phyloP scores from a whole-genome alignment of 2,888 invertebrate species.

The Yponomeuta malinellus region DNA sequence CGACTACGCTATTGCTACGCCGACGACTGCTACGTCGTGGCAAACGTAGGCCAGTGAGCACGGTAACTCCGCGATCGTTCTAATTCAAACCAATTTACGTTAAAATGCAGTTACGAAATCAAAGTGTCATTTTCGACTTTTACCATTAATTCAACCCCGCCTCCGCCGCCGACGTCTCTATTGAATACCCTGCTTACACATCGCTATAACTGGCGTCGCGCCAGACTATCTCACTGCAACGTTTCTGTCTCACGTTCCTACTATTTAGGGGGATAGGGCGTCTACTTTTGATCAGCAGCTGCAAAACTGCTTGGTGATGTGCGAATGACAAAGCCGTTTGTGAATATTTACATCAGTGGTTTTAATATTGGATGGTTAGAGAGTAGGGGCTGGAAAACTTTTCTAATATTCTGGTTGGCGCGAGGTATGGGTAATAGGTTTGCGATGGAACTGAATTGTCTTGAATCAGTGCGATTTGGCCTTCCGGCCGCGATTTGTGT shows the following conservation, averaged over 20 bases:
- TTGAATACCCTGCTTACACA: slow-evolving; percentile 60
- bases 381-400: slow-evolving; percentile 63
- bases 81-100: too few species aligned
- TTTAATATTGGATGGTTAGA: slow-evolving; percentile 18
- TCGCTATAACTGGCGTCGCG: slow-evolving; percentile 60
- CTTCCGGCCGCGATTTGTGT: neutral
- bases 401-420: slow-evolving; percentile 66
- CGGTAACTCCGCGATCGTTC: too few species aligned
- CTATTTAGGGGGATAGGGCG: slow-evolving; percentile 42
- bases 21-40: neutral
- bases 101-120: neutral
- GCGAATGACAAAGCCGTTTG: neutral
- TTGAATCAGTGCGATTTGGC: slow-evolving; percentile 23
- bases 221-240: slow-evolving; percentile 50
- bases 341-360: neutral
- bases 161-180: slow-evolving; percentile 31
- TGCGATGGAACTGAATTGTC: slow-evolving; percentile 29
- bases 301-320: neutral
- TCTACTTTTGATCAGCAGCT: neutral
- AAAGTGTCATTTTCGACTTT: neutral
- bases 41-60: neutral
- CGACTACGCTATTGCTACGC: neutral
- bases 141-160: neutral
- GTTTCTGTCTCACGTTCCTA: slow-evolving; percentile 66
- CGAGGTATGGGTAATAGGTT: slow-evolving; percentile 45